phyloP scores from a whole-genome alignment of 2,888 invertebrate species.

The Physocephala rufipes region DNA sequence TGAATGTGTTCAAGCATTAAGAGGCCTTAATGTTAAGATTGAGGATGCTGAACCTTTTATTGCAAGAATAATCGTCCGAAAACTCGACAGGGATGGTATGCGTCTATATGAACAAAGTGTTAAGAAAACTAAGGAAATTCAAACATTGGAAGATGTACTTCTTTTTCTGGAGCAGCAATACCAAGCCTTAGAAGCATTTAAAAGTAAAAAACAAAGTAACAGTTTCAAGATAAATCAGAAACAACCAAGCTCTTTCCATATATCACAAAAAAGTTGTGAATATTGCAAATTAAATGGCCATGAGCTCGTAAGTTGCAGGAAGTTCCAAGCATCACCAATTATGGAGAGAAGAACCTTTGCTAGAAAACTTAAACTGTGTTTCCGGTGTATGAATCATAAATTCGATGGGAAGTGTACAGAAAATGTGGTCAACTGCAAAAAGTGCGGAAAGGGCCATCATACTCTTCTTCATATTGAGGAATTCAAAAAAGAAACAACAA shows the following conservation, averaged over 20 bases:
- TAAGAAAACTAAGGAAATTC: constrained; percentile 7
- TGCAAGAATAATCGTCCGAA: constrained; percentile 18
- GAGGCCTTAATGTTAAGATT: too few relatives aligned
- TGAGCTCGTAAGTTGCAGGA: constrained; percentile 8
- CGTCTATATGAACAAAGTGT: constrained; percentile 7
- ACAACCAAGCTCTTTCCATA: too few relatives aligned
- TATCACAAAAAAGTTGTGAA: too few relatives aligned
- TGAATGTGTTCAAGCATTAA: background rate
- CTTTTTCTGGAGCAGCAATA: constrained; percentile 14
- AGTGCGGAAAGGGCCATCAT: constrained; percentile 1
- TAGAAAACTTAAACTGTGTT: background rate
- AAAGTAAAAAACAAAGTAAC: too few relatives aligned
- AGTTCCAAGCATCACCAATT: background rate
- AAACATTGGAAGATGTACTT: constrained; percentile 3
- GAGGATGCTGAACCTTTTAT: too few relatives aligned
- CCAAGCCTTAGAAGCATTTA: constrained; percentile 3
- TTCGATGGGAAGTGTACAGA: constrained; percentile 3
- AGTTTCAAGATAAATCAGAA: too few relatives aligned
- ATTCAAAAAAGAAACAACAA: background rate
- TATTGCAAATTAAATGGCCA: background rate
- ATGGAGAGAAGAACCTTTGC: background rate
- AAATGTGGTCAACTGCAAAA: background rate
- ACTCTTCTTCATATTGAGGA: constrained; percentile 9
- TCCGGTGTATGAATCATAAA: background rate
- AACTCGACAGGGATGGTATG: constrained; percentile 3